Conservation (phyloP, 1,140 invertebrate species). For the Drosophila ficusphila region DNA sequence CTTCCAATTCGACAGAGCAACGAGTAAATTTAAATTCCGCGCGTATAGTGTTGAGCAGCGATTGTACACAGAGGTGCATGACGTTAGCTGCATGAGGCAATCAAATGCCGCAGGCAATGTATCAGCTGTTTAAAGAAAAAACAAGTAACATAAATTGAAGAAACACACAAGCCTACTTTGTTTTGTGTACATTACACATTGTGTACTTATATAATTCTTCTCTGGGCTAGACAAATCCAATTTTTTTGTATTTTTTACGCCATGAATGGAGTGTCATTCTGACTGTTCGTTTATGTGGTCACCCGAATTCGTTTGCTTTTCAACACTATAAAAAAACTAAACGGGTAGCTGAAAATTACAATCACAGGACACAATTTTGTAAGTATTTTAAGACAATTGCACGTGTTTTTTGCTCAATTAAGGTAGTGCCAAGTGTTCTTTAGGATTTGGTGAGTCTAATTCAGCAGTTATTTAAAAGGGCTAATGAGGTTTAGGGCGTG, state of each 20-base stretch:
- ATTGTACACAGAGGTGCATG: constrained; percentile 8
- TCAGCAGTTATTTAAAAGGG: constrained; percentile 39
- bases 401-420: constrained; percentile 5
- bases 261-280: constrained; percentile 11
- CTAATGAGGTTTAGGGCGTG: constrained; percentile 2
- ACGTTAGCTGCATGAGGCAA: constrained; percentile 18
- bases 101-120: constrained; percentile 4
- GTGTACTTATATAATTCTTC: too few species aligned
- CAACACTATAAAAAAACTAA: constrained; percentile 77
- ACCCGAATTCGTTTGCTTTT: constrained; percentile 9
- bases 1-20: not conserved
- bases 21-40: constrained; percentile 39
- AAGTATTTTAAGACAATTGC: constrained; percentile 68
- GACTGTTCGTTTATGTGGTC: constrained; percentile 49
- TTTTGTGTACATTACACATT: not conserved
- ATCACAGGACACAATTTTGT: constrained; percentile 77
- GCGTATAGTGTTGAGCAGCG: constrained; percentile 53
- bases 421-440: constrained; percentile 35
- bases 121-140: constrained; percentile 2
- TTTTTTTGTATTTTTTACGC: not conserved
- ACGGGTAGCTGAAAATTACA: constrained; percentile 67
- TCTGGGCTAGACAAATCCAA: not conserved
- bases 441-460: constrained; percentile 46
- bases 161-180: too few species aligned
- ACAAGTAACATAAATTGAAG: not conserved